A percentile compares a stretch with the other conserved stretches of the same genome.
Evolutionary conservation across 1,140 invertebrate genomes (phyloP).

Genomic region (Pogonomyrmex californicus): DNA sequence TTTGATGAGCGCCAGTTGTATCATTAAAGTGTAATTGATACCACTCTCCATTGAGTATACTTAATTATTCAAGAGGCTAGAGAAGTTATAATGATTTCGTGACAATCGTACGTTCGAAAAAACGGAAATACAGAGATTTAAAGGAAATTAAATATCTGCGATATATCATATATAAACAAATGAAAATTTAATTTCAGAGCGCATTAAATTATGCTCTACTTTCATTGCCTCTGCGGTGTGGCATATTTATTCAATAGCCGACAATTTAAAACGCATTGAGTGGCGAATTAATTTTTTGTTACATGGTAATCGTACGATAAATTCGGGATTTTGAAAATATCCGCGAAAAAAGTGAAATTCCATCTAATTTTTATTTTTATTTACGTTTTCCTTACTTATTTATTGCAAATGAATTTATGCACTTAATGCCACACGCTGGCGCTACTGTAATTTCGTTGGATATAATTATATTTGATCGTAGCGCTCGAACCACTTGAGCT

Average conservation of each 20-base stretch:
- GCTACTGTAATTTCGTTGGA: neutral
- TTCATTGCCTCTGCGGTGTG: neutral
- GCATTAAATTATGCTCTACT: conserved; percentile 33
- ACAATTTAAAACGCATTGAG: conserved; percentile 11
- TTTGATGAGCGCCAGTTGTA: neutral
- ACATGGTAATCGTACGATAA: conserved; percentile 1
- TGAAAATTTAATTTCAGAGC: conserved; percentile 46
- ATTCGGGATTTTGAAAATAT: conserved; percentile 16
- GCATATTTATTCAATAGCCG: conserved; percentile 29
- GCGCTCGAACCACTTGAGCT: conserved; percentile 14
- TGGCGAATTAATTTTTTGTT: conserved; percentile 31
- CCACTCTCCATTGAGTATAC: neutral
- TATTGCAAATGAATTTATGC: neutral
- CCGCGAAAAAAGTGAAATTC: neutral
- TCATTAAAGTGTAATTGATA: conserved; percentile 40
- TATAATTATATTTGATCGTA: neutral
- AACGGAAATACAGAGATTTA: neutral
- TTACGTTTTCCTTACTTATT: neutral
- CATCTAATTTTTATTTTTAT: neutral
- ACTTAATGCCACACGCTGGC: neutral
- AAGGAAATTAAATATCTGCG: conserved; percentile 32
- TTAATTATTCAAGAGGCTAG: conserved; percentile 28
- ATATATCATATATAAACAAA: conserved; percentile 14
- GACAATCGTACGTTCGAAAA: neutral
- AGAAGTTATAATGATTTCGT: conserved; percentile 23